Base-by-base conservation (phyloP, 1,140 invertebrate species). In the Aleiodes sp. region DNA sequence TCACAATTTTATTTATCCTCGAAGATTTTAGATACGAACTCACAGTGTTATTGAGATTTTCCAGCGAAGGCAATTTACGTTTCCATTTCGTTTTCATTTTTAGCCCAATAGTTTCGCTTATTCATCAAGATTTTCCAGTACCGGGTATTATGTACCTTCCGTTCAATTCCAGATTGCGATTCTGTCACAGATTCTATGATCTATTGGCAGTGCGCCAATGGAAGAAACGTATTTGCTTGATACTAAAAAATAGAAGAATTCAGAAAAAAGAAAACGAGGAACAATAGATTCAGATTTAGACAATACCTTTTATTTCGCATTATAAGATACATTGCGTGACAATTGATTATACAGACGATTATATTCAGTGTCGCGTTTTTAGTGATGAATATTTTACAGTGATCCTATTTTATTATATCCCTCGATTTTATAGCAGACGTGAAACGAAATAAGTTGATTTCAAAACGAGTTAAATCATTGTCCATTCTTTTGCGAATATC, bases 341-440 rank as follows among this genome's bases (percentile, higher is more conserved):
- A 83, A 83, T 83, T 73, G 81, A 82, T 85, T 84, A 85, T 83
- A 84, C 79, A 83, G 82, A 84, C 81, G 82, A 84, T 79, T 85
- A 65, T 61, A 83, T 68, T 76, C 75, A 75, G 73, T 74, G 73
- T 73, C 76, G 76, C 59, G 70, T 46, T 79, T n/a, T 75, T 72
- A 60, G 52, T 65, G 35, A 61, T 56, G 67, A 69, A 72, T 69
- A 72, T 72, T 73, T 66, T 68, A 73, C 72, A 73, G 61, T 74
- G 61, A 64, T 41, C 28, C 33, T 33, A 69, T 43, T 70, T 57
- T 68, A 43, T 63, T 46, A 57, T 70, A 68, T 68, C 70, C 43
- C 59, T 52, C 70, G 63, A 28, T 71, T 72, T n/a, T n/a, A n/a
- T n/a, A n/a, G n/a, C n/a, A n/a, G n/a, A n/a, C n/a, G n/a, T n/a